Base-by-base conservation (phyloP, 1,140 invertebrate species). In the Drosophila erecta region DNA sequence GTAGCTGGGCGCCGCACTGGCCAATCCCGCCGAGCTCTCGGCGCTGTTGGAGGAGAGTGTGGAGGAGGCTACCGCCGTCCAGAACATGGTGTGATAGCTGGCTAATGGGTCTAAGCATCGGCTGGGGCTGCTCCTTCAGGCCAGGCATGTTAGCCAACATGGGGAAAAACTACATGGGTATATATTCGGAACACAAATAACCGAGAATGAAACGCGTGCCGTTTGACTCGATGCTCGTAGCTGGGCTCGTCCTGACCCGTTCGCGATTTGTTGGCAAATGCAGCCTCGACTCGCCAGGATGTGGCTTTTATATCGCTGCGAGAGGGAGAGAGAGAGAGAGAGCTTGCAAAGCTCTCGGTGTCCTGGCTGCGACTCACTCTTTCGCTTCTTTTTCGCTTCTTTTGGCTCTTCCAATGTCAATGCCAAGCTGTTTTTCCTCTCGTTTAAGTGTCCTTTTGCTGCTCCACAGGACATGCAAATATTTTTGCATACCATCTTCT, bases 11-110 rank as follows among this genome's bases (percentile, higher is more conserved):
- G 78, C 66, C 12, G 78, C 78, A 40, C 78, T 81, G 72, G 78
- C 72, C 65, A 76, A 3, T 14, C 58, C 60, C 11, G 77, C 46
- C 22, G 77, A 60, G 22, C 46, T 54, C 17, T 60, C 61, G 14
- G 41, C 12, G 10, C 15, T 46, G 10, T 49, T 37, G 27, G 77
- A 33, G 12, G 66, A 22, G 14, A 81, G 55, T n/a, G 78, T 62
- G 15, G 78, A 76, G 30, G 79, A 76, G 51, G 79, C 78, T 35
- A 81, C 73, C 46, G 79, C 79, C 35, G 79, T 66, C 79, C 78
- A 81, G 43, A 81, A 81, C 79, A 81, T 81, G 46, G 8, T 81
- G 22, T 27, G 10, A 7, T 3, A 7, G n/a, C 10, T 7, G 27
- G 2, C 10, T 27, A 14, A 37, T 10, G 33, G 7, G 43, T 40